Evolutionary conservation across 2,888 invertebrate genomes (phyloP).

Genomic region (Caenorhabditis sinica): DNA sequence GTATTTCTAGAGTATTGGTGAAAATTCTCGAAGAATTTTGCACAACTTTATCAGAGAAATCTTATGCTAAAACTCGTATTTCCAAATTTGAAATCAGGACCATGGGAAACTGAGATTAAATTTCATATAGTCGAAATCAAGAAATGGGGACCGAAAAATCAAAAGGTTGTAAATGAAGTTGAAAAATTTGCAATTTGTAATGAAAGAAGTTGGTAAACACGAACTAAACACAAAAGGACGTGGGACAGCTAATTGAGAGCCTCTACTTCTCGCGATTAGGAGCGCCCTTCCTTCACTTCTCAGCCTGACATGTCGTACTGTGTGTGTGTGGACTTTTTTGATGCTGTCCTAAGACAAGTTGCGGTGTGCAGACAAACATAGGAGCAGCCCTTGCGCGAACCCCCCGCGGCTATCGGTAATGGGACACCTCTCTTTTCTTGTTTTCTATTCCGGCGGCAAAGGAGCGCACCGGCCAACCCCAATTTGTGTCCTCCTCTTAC

Average conservation of each 20-base stretch:
- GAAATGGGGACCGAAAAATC: neutral
- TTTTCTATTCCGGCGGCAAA: conserved; percentile 48
- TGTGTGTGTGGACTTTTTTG: conserved; percentile 66
- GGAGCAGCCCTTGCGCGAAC: conserved; percentile 59
- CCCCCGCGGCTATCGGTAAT: conserved; percentile 50
- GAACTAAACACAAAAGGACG: conserved; percentile 60
- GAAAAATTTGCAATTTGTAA: conserved; percentile 18
- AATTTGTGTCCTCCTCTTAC: conserved; percentile 50
- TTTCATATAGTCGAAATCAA: too few relatives aligned
- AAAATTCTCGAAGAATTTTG: too few relatives aligned
- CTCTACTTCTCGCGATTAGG: conserved; percentile 59
- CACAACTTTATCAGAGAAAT: too few relatives aligned
- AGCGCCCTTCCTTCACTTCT: conserved; percentile 33
- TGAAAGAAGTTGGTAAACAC: conserved; percentile 53
- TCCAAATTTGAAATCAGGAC: too few relatives aligned
- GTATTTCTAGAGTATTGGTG: too few relatives aligned
- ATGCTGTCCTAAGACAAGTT: conserved; percentile 68
- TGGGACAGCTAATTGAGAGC: conserved; percentile 61
- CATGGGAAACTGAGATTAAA: too few relatives aligned
- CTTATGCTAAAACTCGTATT: too few relatives aligned
- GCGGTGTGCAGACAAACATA: conserved; percentile 67
- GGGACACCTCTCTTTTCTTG: conserved; percentile 65
- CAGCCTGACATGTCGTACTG: conserved; percentile 65
- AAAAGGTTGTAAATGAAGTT: conserved; percentile 14
- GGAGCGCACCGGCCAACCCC: conserved; percentile 34